Conservation (phyloP, 2,113 vertebrate species). For the Phasianus colchicus region DNA sequence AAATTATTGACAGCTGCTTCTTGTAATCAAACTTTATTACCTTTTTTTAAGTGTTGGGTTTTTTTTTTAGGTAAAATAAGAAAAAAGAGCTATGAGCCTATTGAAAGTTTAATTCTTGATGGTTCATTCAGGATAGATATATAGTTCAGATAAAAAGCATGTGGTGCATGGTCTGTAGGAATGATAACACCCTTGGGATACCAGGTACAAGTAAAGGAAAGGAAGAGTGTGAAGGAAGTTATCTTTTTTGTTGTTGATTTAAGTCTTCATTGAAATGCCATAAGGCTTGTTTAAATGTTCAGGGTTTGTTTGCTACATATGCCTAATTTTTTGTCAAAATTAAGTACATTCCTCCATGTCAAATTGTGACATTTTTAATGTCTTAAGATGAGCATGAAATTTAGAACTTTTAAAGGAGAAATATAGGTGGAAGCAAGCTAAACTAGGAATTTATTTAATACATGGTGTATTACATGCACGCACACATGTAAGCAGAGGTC, state of each 20-base stretch:
- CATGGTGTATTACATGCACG: constrained; percentile 32
- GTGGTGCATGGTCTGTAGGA: not conserved
- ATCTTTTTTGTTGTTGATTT: not conserved
- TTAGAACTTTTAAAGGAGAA: not conserved
- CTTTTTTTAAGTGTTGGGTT: not conserved
- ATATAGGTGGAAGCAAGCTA: not conserved
- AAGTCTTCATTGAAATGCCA: not conserved
- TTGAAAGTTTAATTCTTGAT: not conserved
- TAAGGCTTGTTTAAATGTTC: not conserved
- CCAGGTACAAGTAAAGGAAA: not conserved
- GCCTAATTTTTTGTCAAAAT: not conserved
- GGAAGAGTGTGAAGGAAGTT: not conserved
- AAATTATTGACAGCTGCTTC: not conserved
- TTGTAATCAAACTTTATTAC: not conserved
- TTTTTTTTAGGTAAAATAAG: not conserved
- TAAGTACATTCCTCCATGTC: not conserved
- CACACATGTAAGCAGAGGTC: constrained; percentile 54
- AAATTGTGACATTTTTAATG: not conserved
- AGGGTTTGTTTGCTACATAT: not conserved
- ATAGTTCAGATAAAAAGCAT: not conserved
- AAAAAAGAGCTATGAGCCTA: not conserved
- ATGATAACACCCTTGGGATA: not conserved
- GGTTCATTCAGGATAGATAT: accelerated
- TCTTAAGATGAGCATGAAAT: not conserved
- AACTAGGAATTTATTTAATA: constrained; percentile 32